Evolutionary conservation across 2,113 vertebrate species (phyloP).

Genomic region (Butastur rufipennis): DNA sequence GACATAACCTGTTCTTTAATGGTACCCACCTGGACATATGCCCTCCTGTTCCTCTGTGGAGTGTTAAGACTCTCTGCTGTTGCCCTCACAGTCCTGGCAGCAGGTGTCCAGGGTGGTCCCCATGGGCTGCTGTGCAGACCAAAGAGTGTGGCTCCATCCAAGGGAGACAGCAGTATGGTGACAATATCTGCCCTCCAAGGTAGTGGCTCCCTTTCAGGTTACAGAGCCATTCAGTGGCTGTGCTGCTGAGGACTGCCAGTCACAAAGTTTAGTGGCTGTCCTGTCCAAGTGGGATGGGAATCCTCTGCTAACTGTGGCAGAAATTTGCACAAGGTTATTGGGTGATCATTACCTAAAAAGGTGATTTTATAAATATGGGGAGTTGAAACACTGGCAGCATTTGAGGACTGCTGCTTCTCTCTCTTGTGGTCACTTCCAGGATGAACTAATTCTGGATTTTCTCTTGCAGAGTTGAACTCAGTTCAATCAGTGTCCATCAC

Average conservation of each 20-base stretch:
- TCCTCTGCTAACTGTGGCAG: neutral
- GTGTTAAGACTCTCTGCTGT: neutral
- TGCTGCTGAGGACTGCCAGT: neutral
- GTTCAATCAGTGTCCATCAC: neutral
- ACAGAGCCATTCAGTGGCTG: neutral
- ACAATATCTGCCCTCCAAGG: neutral
- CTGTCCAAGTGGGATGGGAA: neutral
- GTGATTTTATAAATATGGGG: neutral
- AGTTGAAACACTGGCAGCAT: neutral
- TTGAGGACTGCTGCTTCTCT: neutral
- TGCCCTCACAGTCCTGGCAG: neutral
- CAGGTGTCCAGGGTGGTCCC: neutral
- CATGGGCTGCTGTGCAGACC: neutral
- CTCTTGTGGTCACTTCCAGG: neutral
- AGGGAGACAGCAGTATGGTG: neutral
- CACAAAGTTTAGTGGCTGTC: neutral
- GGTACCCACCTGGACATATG: neutral
- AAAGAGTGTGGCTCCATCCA: too few relatives aligned
- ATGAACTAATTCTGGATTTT: neutral
- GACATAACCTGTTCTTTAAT: neutral
- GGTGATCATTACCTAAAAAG: neutral
- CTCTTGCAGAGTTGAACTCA: neutral
- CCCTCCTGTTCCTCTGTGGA: neutral
- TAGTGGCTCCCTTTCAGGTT: neutral
- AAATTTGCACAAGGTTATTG: neutral